phyloP scores from a whole-genome alignment of 2,113 vertebrate genomes.

The Oncorhynchus nerka region DNA sequence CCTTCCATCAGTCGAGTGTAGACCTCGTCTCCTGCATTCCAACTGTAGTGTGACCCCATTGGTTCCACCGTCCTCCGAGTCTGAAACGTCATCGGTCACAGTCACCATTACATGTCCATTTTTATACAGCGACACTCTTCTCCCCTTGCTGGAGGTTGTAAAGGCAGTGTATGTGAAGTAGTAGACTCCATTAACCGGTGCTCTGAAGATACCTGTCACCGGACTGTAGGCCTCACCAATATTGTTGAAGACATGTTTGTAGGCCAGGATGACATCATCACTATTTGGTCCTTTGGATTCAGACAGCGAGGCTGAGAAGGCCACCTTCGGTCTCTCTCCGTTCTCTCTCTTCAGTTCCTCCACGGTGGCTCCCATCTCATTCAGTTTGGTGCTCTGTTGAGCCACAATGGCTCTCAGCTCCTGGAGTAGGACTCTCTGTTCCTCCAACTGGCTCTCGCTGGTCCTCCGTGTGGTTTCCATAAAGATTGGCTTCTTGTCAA shows the following conservation, averaged over 20 bases:
- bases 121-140: not conserved
- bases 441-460: too few relatives aligned
- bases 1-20: not conserved
- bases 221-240: not conserved
- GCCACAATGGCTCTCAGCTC: not conserved
- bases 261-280: not conserved
- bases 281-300: not conserved
- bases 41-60: not conserved
- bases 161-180: not conserved
- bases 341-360: not conserved
- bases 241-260: not conserved
- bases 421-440: too few relatives aligned
- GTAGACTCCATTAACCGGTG: not conserved
- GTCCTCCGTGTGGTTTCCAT: too few relatives aligned
- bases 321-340: not conserved
- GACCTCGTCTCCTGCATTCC: not conserved
- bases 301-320: not conserved
- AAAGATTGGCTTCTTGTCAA: too few relatives aligned
- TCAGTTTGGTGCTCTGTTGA: not conserved
- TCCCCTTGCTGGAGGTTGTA: not conserved
- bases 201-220: not conserved
- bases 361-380: not conserved
- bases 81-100: not conserved
- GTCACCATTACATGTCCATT: not conserved
- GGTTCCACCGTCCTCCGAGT: not conserved